Evolutionary conservation across 1,140 invertebrate genomes (phyloP).

Genomic region (Aphis gossypii): DNA sequence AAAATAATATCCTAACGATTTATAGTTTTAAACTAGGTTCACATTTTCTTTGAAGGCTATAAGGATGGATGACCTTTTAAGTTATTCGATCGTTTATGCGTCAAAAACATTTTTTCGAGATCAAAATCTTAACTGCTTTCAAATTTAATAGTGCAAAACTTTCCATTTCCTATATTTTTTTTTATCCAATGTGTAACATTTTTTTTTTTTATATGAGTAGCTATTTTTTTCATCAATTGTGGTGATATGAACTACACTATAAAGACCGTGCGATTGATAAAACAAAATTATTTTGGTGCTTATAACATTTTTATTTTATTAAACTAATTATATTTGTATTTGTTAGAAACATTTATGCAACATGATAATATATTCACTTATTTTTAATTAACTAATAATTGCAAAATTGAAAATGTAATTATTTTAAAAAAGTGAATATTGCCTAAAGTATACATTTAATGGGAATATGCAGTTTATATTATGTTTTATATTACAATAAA

Average conservation of each 20-base stretch:
- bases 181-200: background rate
- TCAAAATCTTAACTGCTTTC: conserved; percentile 7
- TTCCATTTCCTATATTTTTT: background rate
- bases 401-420: too few relatives aligned
- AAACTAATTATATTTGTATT: background rate
- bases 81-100: conserved; percentile 4
- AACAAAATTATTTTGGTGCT: background rate
- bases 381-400: background rate
- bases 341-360: background rate
- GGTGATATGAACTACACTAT: background rate
- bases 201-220: background rate
- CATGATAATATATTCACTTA: background rate
- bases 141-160: conserved; percentile 30
- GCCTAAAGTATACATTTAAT: background rate
- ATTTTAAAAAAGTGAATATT: background rate
- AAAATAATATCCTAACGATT: conserved; percentile 26
- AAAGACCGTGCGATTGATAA: background rate
- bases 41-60: background rate
- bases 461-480: background rate
- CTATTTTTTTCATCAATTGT: background rate
- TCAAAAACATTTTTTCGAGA: background rate
- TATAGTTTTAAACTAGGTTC: background rate
- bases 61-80: background rate
- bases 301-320: background rate
- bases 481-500: background rate